phyloP scores from a whole-genome alignment of 2,797 vertebrate species.

The Acomys russatus region DNA sequence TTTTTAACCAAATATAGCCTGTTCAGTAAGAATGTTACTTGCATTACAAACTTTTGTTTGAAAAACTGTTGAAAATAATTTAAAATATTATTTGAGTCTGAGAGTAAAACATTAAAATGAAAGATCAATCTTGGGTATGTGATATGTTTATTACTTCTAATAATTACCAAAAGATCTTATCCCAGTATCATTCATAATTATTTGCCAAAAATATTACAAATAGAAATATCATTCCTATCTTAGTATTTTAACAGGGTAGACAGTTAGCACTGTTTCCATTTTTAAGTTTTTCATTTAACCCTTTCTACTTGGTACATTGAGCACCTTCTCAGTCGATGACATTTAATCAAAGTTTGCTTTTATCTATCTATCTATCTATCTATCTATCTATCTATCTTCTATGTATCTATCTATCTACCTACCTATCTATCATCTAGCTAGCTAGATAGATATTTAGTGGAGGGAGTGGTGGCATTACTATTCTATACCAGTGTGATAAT shows the following conservation, averaged over 20 bases:
- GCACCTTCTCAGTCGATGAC: background rate
- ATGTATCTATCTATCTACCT: no score
- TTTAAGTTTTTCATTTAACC: slow-evolving; percentile 32
- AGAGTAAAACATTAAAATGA: background rate
- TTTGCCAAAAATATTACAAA: background rate
- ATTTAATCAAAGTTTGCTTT: background rate
- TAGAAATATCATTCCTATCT: background rate
- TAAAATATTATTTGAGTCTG: background rate
- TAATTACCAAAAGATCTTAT: background rate
- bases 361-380: background rate
- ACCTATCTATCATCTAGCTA: no score
- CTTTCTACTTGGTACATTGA: background rate
- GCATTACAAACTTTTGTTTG: background rate
- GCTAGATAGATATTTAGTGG: background rate
- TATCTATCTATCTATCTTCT: no score
- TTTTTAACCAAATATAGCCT: background rate
- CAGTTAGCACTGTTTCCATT: background rate
- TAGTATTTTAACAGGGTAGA: slow-evolving; percentile 23
- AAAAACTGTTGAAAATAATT: slow-evolving; percentile 34
- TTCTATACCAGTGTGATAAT: background rate
- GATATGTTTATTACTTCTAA: background rate
- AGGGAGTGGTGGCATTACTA: background rate
- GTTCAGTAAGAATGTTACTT: background rate
- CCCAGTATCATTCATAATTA: background rate
- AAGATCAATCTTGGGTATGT: background rate